These are phyloP conservation scores for Copidosoma floridanum DNA, from an alignment of 1,140 invertebrate species.

Conservation along the genomic window DNA sequence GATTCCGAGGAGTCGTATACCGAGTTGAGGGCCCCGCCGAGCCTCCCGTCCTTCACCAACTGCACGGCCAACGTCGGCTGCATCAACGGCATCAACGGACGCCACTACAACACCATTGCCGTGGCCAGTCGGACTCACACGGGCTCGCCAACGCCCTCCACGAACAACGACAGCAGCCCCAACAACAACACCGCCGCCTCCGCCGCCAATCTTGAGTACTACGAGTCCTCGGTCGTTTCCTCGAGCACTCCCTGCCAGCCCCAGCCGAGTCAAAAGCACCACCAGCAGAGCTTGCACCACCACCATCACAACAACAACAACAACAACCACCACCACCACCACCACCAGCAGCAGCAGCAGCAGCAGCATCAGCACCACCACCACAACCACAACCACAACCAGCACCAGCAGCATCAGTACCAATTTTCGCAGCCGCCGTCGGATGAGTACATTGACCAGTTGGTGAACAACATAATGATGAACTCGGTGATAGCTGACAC, in stretches of 20 bases:
- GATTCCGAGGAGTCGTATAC: conserved; percentile 49
- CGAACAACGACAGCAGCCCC: too few species aligned
- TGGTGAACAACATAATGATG: conserved; percentile 63
- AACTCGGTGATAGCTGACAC: conserved; percentile 87
- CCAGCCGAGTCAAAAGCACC: conserved; percentile 31
- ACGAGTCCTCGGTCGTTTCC: conserved; percentile 50
- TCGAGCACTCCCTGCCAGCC: conserved; percentile 52
- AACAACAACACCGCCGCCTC: too few species aligned
- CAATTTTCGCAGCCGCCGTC: conserved; percentile 42
- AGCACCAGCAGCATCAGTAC: conserved; percentile 31
- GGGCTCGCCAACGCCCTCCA: conserved; percentile 49
- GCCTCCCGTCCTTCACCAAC: conserved; percentile 78
- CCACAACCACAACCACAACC: conserved; percentile 38
- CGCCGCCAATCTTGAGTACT: conserved; percentile 51
- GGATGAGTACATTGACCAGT: conserved; percentile 21
- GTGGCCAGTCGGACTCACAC: conserved; percentile 47
- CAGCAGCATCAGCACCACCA: conserved; percentile 33
- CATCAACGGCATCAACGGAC: conserved; percentile 83
- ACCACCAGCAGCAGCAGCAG: conserved; percentile 34
- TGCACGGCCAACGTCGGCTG: conserved; percentile 78
- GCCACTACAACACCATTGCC: conserved; percentile 81
- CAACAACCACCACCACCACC: conserved; percentile 41
- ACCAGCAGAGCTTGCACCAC: conserved; percentile 35
- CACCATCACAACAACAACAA: conserved; percentile 46
- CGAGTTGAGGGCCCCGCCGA: conserved; percentile 65